phyloP scores from a whole-genome alignment of 2,888 invertebrate genomes.

The Agrochola macilenta region DNA sequence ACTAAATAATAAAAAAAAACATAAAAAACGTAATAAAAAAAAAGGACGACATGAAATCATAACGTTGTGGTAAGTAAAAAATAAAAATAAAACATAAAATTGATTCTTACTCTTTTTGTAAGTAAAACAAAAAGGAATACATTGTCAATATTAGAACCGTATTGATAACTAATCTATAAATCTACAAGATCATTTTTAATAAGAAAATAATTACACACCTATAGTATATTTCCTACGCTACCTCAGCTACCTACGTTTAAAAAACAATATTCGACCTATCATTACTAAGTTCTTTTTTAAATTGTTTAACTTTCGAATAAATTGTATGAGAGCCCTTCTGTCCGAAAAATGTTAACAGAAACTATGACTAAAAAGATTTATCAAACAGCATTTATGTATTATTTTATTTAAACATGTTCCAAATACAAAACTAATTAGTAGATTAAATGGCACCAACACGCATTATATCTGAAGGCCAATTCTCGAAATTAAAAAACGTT shows the following conservation, averaged over 20 bases:
- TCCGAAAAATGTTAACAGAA: not conserved
- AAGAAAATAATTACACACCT: too few species aligned
- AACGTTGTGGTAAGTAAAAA: constrained; percentile 17
- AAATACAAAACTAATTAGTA: not conserved
- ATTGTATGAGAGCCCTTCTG: not conserved
- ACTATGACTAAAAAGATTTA: not conserved
- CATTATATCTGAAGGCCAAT: too few species aligned
- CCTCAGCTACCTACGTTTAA: too few species aligned
- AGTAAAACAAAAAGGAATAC: not conserved
- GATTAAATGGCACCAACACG: too few species aligned
- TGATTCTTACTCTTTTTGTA: not conserved
- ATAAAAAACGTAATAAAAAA: not conserved
- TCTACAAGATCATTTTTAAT: not conserved
- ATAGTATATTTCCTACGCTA: too few species aligned
- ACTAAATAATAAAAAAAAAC: not conserved
- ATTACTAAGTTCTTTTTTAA: not conserved
- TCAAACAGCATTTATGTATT: not conserved
- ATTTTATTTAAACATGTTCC: not conserved
- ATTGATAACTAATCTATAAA: not conserved
- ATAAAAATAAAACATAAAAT: not conserved
- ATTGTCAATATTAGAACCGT: not conserved
- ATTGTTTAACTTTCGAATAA: not conserved
- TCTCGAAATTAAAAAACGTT: too few species aligned
- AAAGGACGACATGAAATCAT: not conserved
- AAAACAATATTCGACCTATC: not conserved